Evolutionary conservation across 2,113 vertebrate genomes (phyloP).

Genomic region (human): GRCh38 chr4:122451001-122451500

Average conservation of each 20-base stretch:
- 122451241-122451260: background rate
- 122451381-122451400: background rate
- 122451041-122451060: background rate
- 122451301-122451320: background rate
- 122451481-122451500: conserved; percentile 69
- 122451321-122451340: background rate
- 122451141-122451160: background rate
- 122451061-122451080: background rate
- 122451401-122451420: background rate
- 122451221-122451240: background rate
- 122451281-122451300: background rate
- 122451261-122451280: background rate
- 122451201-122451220: background rate
- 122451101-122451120: background rate
- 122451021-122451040: background rate
- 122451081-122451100: background rate
- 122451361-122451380: background rate
- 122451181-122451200: background rate
- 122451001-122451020: background rate
- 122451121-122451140: background rate
- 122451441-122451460: background rate
- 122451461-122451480: background rate
- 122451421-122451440: background rate
- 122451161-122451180: background rate
- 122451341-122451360: background rate